phyloP scores from a whole-genome alignment of 2,888 invertebrate species.

The Prenolepis imparis region DNA sequence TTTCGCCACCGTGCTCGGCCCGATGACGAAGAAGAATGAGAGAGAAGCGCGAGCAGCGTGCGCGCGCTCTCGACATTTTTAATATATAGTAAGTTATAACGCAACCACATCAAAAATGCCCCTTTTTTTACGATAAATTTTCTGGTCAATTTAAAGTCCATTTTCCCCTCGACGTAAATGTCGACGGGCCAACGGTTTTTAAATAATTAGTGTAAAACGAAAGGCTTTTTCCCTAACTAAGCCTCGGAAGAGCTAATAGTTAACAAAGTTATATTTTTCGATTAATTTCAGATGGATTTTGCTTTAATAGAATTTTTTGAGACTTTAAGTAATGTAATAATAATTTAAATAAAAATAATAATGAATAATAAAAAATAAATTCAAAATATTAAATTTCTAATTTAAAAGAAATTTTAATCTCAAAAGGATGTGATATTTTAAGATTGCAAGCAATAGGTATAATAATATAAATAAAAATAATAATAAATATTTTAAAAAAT shows the following conservation, averaged over 20 bases:
- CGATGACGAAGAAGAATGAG: conserved; percentile 35
- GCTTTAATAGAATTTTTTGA: not conserved
- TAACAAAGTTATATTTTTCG: not conserved
- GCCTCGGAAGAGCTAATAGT: no score
- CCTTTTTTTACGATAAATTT: not conserved
- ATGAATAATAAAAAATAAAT: not conserved
- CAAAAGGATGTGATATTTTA: not conserved
- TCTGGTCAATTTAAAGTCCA: conserved; percentile 7
- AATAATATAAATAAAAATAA: not conserved
- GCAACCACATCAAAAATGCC: not conserved
- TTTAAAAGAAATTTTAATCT: not conserved
- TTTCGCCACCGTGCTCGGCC: conserved; percentile 35
- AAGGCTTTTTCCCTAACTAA: not conserved
- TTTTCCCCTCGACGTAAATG: not conserved
- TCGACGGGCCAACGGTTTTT: not conserved
- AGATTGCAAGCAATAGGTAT: no score
- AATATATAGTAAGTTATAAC: conserved; percentile 10
- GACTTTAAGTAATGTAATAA: not conserved
- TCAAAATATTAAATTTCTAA: not conserved
- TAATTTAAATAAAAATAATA: not conserved
- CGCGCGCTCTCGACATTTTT: conserved; percentile 4
- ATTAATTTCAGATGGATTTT: not conserved
- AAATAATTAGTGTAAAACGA: not conserved
- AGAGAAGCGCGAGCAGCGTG: conserved; percentile 10
- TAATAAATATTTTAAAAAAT: not conserved